Conservation (phyloP, 2,113 vertebrate species). For the Trogon melanurus region DNA sequence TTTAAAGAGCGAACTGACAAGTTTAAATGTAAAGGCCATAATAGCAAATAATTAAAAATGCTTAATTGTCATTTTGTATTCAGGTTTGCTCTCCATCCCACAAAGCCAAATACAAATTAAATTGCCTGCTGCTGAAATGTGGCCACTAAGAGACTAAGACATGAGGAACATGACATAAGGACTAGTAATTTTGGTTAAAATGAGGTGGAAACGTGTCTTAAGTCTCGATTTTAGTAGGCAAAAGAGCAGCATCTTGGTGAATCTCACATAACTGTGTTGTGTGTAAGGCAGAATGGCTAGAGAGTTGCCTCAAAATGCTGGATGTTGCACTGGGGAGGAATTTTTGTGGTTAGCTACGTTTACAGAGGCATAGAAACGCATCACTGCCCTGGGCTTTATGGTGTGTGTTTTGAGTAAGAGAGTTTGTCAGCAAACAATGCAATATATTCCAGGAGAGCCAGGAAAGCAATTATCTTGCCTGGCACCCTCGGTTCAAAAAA, state of each 20-base stretch:
- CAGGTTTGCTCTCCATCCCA: neutral
- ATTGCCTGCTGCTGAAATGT: neutral
- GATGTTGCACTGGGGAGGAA: neutral
- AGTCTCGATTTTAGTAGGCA: neutral
- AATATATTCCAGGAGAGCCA: neutral
- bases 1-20: neutral
- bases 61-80: neutral
- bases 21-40: conserved; percentile 17
- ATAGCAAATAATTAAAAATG: conserved; percentile 33
- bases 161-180: neutral
- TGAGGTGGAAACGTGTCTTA: neutral
- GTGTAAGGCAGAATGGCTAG: neutral
- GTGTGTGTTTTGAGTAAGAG: neutral
- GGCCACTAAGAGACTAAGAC: neutral
- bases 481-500: neutral
- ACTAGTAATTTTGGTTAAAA: neutral
- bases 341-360: neutral
- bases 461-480: conserved; percentile 10
- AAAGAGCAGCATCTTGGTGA: neutral
- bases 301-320: neutral
- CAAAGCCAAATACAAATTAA: conserved; percentile 8
- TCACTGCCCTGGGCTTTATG: conserved; percentile 6
- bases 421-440: conserved; percentile 41
- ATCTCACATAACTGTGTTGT: neutral
- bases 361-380: neutral